Percentiles rank a stretch among this genome's conserved stretches.
Conservation (phyloP, 2,113 vertebrate genomes). For the Leucosticte australis region DNA sequence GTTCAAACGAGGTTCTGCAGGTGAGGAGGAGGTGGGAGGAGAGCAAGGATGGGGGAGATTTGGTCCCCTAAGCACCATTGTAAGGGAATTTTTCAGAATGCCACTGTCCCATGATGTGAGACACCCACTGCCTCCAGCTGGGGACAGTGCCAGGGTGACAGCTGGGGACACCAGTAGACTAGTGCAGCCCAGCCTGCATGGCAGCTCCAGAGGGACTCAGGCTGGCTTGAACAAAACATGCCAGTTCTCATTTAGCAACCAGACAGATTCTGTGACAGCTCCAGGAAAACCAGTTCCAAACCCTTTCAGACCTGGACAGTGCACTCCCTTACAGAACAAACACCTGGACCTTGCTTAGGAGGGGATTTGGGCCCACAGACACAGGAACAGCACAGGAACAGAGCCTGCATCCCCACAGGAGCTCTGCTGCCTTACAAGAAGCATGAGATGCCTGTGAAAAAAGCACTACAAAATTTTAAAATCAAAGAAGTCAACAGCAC, state of each 20-base stretch:
- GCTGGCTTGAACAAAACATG: not conserved
- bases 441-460: not conserved
- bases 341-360: accelerated
- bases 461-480: not conserved
- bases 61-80: accelerated
- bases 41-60: not conserved
- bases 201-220: not conserved
- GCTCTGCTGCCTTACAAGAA: not conserved
- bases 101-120: accelerated
- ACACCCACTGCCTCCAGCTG: accelerated
- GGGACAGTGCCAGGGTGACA: not conserved
- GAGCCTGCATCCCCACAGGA: not conserved
- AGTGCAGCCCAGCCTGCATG: accelerated
- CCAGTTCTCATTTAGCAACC: not conserved
- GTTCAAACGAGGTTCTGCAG: not conserved
- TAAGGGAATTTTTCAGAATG: not conserved
- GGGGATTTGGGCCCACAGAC: not conserved
- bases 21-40: not conserved
- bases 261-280: not conserved
- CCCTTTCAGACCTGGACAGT: not conserved
- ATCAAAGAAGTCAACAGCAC: not conserved
- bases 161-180: not conserved
- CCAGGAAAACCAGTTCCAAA: not conserved
- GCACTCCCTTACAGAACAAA: not conserved
- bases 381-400: not conserved